These are phyloP conservation scores for Meriones psammophilus DNA, from an alignment of 2,797 vertebrate species.

Conservation along the genomic window DNA sequence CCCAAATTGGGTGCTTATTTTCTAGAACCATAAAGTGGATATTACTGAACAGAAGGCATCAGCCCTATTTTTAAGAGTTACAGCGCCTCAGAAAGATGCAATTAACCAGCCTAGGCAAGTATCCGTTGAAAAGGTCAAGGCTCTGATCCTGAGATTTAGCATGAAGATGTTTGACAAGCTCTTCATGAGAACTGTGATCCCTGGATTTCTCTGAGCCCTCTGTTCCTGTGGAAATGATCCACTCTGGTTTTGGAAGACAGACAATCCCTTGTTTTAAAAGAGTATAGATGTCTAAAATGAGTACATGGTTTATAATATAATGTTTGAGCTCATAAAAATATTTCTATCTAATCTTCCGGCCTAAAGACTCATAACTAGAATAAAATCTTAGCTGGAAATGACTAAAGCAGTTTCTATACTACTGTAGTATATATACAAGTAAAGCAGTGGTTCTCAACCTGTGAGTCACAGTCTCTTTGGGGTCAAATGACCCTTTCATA, in stretches of 20 bases:
- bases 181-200: neutral
- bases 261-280: neutral
- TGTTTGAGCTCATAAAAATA: constrained; percentile 7
- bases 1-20: neutral
- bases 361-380: neutral
- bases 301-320: neutral
- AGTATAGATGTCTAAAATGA: neutral
- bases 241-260: neutral
- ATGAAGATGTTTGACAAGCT: neutral
- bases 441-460: neutral
- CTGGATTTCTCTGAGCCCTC: neutral
- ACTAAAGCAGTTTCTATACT: neutral
- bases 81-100: neutral
- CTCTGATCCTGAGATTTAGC: neutral
- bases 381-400: constrained; percentile 19
- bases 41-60: neutral
- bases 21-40: neutral
- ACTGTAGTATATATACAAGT: neutral
- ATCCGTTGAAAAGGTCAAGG: neutral
- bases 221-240: neutral
- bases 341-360: neutral
- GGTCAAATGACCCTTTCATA: neutral
- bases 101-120: neutral
- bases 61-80: constrained; percentile 18
- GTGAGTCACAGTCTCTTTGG: neutral